A percentile compares a stretch with the other conserved stretches of the same genome.
phyloP scores from a whole-genome alignment of 1,140 invertebrate genomes.

The Triops longicaudatus region DNA sequence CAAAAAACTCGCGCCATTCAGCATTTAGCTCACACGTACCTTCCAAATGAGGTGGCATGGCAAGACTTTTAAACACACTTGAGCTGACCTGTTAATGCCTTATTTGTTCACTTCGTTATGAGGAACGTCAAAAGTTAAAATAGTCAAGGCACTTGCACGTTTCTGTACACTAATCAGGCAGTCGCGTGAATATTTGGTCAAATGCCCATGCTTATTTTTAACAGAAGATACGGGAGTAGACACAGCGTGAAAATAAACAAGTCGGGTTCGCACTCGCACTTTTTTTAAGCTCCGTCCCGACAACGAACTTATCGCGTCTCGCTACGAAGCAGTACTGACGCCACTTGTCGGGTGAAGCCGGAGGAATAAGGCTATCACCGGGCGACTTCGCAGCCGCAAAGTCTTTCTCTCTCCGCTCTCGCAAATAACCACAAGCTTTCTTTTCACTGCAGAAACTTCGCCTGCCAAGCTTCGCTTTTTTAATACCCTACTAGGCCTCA shows the following conservation, averaged over 20 bases:
- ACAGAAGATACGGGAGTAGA: conserved; percentile 4
- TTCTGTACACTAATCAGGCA: not conserved
- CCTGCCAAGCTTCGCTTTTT: not conserved
- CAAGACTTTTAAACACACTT: not conserved
- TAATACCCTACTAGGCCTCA: not conserved
- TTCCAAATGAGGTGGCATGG: conserved; percentile 6
- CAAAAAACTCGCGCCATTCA: not conserved
- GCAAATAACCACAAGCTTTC: not conserved
- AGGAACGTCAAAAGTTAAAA: not conserved
- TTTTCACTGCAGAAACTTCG: not conserved
- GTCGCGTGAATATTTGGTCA: not conserved
- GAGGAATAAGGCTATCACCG: not conserved
- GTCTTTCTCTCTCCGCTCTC: not conserved
- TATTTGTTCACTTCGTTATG: not conserved
- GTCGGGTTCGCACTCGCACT: not conserved
- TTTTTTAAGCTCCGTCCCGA: not conserved
- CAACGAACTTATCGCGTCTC: not conserved
- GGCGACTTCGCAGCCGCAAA: not conserved
- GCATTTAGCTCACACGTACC: not conserved
- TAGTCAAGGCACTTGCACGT: not conserved
- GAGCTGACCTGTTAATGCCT: not conserved
- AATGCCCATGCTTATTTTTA: conserved; percentile 10
- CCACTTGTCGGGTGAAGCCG: not conserved
- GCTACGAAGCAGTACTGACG: not conserved
- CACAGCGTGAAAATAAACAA: not conserved